These are phyloP conservation scores for Apodemia zela DNA, from an alignment of 2,888 invertebrate genomes.

Conservation along the genomic window DNA sequence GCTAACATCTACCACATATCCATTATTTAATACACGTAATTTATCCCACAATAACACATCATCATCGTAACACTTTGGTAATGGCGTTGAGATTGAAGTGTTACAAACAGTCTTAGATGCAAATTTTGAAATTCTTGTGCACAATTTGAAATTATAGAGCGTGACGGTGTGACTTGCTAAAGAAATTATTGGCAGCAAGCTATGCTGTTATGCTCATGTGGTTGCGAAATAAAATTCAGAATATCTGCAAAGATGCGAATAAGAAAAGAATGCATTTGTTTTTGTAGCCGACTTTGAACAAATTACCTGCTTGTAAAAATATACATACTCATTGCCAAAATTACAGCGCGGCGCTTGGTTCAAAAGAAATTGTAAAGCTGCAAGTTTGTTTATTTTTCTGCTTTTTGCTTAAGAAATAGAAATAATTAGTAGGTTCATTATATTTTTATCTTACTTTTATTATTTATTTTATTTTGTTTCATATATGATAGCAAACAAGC, in stretches of 20 bases:
- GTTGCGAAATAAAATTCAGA: conserved; percentile 20
- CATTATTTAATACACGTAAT: conserved; percentile 33
- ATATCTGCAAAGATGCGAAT: conserved; percentile 5
- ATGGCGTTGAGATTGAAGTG: conserved; percentile 19
- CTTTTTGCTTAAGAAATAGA: background rate
- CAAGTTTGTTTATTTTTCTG: background rate
- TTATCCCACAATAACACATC: conserved; percentile 26
- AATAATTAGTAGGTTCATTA: too few species aligned
- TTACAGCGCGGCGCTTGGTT: background rate
- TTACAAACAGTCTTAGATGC: conserved; percentile 21
- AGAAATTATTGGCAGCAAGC: conserved; percentile 14
- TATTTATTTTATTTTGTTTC: too few species aligned
- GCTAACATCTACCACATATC: conserved; percentile 27
- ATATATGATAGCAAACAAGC: too few species aligned
- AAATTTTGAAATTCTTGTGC: conserved; percentile 24
- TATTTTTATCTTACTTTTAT: too few species aligned
- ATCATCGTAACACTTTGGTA: conserved; percentile 22
- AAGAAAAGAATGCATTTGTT: conserved; percentile 3
- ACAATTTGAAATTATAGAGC: conserved; percentile 20
- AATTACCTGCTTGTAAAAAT: background rate
- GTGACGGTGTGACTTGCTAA: conserved; percentile 23
- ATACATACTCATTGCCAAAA: background rate
- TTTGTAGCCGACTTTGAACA: conserved; percentile 8
- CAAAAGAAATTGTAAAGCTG: background rate
- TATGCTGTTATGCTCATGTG: conserved; percentile 12